Base-by-base conservation (phyloP, 2,888 invertebrate species). In the Macropis europaea region DNA sequence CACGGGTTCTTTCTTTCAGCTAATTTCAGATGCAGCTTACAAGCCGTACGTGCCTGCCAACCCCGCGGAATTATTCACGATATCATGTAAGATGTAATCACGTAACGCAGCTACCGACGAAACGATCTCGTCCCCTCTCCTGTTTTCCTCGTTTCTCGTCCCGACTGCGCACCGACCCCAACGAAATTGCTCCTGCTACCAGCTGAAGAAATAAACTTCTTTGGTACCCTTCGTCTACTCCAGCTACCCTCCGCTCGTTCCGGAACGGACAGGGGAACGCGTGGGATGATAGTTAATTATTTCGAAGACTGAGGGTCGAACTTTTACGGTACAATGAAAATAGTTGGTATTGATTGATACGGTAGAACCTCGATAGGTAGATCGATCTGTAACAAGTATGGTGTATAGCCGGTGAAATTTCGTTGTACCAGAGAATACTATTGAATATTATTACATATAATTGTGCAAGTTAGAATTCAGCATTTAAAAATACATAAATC, bases 71-170 rank as follows among this genome's bases (percentile, higher is more conserved):
- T 72, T 69, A 72, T 72, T 72, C 72, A 72, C 62, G 36, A 53
- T 72, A 72, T 69, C 69, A 69, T 62, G 69, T 62, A 72, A 69
- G 70, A 69, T 69, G 69, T 69, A 72, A 72, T 72, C 72, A 62
- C 69, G 69, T 59, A 69, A 62, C 68, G 54, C 34, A 42, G 48
- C 52, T 50, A 52, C 68, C 52, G 50, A 61, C 61, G 50, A 71
- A 71, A 68, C 60, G 61, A 71, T 71, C 68, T 68, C 54, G 61
- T 54, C 54, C 17, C 4, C 22, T 47, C 11, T 38, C 17, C 26
- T 34, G 43, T 42, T 60, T 54, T 32, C 52, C 62, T 9, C 11
- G 22, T 32, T 32, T 34, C 30, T 9, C 60, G 11, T n/a, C 19
- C 5, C 7, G 28, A 38, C 34, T 17, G 11, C 47, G 11, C 26